phyloP scores from a whole-genome alignment of 1,140 invertebrate genomes.

The Lycorma delicatula region DNA sequence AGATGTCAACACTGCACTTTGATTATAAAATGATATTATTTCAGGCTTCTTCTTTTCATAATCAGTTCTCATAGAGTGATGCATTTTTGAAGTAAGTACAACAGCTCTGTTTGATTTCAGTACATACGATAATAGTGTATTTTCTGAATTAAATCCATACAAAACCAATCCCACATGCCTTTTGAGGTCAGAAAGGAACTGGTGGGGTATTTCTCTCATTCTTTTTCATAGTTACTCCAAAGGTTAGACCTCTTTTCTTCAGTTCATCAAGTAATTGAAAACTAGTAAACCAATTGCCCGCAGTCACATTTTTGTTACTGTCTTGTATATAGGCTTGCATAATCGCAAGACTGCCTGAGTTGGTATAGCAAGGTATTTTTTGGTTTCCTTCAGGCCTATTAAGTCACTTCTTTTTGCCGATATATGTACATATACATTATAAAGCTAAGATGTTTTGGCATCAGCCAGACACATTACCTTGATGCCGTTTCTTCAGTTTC shows the following conservation, averaged over 20 bases:
- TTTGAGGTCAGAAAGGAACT: background rate
- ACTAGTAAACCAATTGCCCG: slow-evolving; percentile 39
- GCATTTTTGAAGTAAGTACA: slow-evolving; percentile 21
- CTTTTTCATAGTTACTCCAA: slow-evolving; percentile 39
- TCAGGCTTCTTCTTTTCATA: slow-evolving; percentile 30
- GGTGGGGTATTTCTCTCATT: background rate
- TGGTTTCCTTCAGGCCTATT: background rate
- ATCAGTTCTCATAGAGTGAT: slow-evolving; percentile 23
- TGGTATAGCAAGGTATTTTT: background rate
- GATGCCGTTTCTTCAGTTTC: too few species aligned
- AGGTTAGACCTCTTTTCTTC: slow-evolving; percentile 31
- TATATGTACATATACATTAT: slow-evolving; percentile 7
- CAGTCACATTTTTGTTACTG: slow-evolving; percentile 33
- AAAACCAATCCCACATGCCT: background rate
- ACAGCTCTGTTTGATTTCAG: too few species aligned
- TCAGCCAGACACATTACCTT: too few species aligned
- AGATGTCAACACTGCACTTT: slow-evolving; percentile 39
- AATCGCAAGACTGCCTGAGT: slow-evolving; percentile 5
- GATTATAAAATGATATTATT: slow-evolving; percentile 36
- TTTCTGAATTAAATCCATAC: background rate
- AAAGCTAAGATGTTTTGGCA: slow-evolving; percentile 1
- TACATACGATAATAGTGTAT: background rate
- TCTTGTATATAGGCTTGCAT: slow-evolving; percentile 22
- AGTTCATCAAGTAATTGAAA: slow-evolving; percentile 33
- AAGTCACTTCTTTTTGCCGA: background rate